phyloP scores from a whole-genome alignment of 2,888 invertebrate species.

The Calameuta filiformis region DNA sequence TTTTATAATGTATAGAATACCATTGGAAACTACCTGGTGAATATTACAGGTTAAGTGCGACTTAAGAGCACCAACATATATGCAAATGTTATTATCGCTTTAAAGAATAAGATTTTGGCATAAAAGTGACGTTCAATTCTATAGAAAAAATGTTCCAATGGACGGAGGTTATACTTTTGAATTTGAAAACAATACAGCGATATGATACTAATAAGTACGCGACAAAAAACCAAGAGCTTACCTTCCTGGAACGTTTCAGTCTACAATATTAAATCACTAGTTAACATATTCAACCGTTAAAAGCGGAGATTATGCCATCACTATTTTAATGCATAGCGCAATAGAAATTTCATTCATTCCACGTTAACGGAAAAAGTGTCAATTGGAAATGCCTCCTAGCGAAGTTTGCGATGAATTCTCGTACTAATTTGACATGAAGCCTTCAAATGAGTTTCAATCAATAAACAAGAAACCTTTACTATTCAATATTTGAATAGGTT shows the following conservation, averaged over 20 bases:
- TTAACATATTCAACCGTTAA: conserved; percentile 8
- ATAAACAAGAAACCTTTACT: not conserved
- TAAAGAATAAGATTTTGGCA: not conserved
- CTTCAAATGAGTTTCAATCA: not conserved
- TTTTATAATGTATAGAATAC: not conserved
- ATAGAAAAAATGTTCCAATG: not conserved
- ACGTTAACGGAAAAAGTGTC: conserved; percentile 36
- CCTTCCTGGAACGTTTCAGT: not conserved
- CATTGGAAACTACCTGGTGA: not conserved
- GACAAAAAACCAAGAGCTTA: not conserved
- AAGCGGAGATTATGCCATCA: conserved; percentile 10
- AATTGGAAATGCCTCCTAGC: conserved; percentile 20
- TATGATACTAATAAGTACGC: not conserved
- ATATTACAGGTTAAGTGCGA: not conserved
- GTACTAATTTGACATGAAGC: not conserved
- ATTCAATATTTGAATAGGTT: not conserved
- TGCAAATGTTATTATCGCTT: not conserved
- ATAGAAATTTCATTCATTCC: conserved; percentile 21
- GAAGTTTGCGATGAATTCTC: not conserved
- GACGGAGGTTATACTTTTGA: conserved; percentile 4
- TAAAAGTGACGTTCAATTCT: not conserved
- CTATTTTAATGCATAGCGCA: conserved; percentile 15
- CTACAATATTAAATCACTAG: not conserved
- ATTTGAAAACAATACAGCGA: not conserved
- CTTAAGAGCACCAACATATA: not conserved